Evolutionary conservation across 2,797 vertebrate genomes (phyloP), one percentile per base, ranked within the genome.

Genomic region (Acanthornis magna): DNA sequence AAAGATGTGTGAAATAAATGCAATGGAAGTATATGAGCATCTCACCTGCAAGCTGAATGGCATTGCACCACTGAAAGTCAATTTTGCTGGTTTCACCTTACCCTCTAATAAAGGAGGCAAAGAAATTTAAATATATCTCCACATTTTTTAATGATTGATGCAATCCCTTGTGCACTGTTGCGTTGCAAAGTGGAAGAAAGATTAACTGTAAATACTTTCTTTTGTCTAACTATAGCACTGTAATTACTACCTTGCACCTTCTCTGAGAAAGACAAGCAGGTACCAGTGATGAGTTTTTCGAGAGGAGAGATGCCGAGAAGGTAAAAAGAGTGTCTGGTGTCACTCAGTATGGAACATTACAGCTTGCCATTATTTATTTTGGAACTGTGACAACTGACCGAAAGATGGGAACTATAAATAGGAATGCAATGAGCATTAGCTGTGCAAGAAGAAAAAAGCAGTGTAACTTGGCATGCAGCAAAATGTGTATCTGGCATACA

Each of bases 381-480:
- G 95, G 89, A 96, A 40, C 61, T 51, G 85, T 72, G 89, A 80
- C 87, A 93, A 77, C 26, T 67, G 81, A 88, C 76, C 1, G 0
- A 95, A 89, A 88, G 58, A 88, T 32, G 32, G 68, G 34, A 54
- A 50, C 85, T 92, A 92, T 80, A 91, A 96, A 89, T 80, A 93
- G 89, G 85, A 91, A 94, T 66, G 82, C 38, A 67, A 70, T 20
- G n/a, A 88, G 40, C 34, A 91, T 80, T 87, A 85, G 63, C 61
- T 77, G 57, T 0, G 0, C 34, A 61, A 72, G 79, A 71, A 95
- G 50, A 53, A 75, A 77, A 92, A 91, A 51, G 22, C 27, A 74
- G n/a, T 8, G 3, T 40, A 61, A 85, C 13, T 50, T 68, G 68
- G 72, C 78, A 88, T 1, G 2, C 32, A 74, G 78, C 68, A 92